These are phyloP conservation scores for Dynastes maya DNA, from an alignment of 2,888 invertebrate species.

Conservation along the genomic window DNA sequence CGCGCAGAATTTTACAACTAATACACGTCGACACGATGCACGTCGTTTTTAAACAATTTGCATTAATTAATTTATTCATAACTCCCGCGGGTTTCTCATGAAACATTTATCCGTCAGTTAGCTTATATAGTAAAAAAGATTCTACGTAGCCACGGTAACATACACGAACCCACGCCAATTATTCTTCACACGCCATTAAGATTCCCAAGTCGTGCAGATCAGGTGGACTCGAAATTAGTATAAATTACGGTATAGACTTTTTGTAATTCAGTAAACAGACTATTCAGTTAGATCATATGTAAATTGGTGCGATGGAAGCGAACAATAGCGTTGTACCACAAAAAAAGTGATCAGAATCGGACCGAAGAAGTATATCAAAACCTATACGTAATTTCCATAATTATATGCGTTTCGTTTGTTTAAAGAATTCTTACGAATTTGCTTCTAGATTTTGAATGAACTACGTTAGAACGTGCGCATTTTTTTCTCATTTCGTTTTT, in stretches of 20 bases:
- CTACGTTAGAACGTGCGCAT: too few species aligned
- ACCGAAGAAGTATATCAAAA: background rate
- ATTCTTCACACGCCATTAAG: constrained; percentile 38
- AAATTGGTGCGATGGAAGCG: constrained; percentile 33
- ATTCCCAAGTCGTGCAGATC: constrained; percentile 45
- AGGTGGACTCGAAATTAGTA: constrained; percentile 45
- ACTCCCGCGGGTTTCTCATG: background rate
- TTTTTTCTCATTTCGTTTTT: too few species aligned
- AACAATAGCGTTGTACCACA: constrained; percentile 17
- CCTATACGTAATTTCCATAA: background rate
- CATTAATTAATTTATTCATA: constrained; percentile 16
- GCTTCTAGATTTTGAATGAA: background rate
- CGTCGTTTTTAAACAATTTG: background rate
- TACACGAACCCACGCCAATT: constrained; percentile 21
- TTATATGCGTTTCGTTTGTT: background rate
- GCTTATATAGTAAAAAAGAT: background rate
- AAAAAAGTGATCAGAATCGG: background rate
- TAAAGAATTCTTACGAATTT: background rate
- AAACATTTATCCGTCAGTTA: constrained; percentile 3
- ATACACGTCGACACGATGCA: background rate
- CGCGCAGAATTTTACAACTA: background rate
- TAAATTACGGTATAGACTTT: constrained; percentile 47
- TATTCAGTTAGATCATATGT: constrained; percentile 44
- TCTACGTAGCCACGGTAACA: background rate
- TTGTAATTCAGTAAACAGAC: constrained; percentile 46